Evolutionary conservation across 2,113 vertebrate species (phyloP), one percentile per base, ranked within the genome.

Genomic region (Neogale vison): DNA sequence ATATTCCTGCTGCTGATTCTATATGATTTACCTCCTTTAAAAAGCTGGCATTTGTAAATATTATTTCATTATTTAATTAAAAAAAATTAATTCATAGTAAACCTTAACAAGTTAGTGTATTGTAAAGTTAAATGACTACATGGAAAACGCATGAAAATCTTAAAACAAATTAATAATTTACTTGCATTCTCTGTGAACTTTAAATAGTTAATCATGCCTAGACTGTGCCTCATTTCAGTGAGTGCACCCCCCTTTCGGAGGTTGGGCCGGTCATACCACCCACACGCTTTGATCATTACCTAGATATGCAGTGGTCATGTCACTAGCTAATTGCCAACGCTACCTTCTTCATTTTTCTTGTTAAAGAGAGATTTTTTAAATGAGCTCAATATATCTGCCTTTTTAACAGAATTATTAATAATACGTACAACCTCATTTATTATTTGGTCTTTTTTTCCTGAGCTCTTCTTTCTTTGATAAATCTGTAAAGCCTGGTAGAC

Each of bases 311-410:
- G 61, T 94, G 88, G 94, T 95, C 97, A 88, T 97, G 97, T 98
- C 97, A 98, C 97, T 57, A 95, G 97, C 90, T 98, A 98, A 98
- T 97, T 98, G 97, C 96, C 85, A 94, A 88, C 42, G 76, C 94
- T 98, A 96, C 84, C 95, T 50, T 98, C 93, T 97, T 98, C 98
- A 98, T 98, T 98, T 97, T 98, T 98, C 97, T 98, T 97, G 95
- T 98, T 97, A 98, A 98, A 97, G 85, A 97, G 95, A 96, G 95
- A 97, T 98, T 97, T 98, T 96, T 91, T 34, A 98, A 98, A 98
- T 98, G 98, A 98, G 94, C 72, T 98, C 94, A 93, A 98, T 98
- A 98, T 93, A 98, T 98, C 98, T 97, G 94, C 93, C 96, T 96
- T 97, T 97, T 98, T 96, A 98, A 91, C 85, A 57, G 97, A 96